Evolutionary conservation across 2,888 invertebrate species (phyloP).

Genomic region (Melolontha melolontha): DNA sequence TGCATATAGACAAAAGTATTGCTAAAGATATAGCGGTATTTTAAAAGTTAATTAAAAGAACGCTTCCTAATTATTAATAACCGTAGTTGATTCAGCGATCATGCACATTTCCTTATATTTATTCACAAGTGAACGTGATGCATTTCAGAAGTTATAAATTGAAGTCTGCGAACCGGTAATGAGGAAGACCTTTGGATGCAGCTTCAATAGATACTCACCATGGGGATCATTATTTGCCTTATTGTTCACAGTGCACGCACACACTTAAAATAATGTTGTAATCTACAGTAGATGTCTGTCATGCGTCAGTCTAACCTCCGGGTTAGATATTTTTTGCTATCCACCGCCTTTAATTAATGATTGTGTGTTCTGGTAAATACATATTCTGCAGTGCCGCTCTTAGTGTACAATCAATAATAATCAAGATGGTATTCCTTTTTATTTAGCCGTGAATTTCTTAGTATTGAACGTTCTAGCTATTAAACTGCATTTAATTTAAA

Average conservation of each 20-base stretch:
- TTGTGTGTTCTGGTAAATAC: slow-evolving; percentile 29
- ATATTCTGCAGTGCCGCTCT: neutral
- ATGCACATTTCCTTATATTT: neutral
- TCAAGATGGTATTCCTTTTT: slow-evolving; percentile 3
- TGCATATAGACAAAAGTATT: too few relatives aligned
- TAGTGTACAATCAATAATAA: slow-evolving; percentile 18
- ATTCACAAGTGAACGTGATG: slow-evolving; percentile 5
- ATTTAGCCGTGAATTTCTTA: too few relatives aligned
- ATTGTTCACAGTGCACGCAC: slow-evolving; percentile 14
- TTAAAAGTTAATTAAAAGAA: too few relatives aligned
- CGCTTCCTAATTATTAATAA: too few relatives aligned
- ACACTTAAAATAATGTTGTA: slow-evolving; percentile 38
- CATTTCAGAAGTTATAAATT: slow-evolving; percentile 24
- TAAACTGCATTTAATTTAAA: too few relatives aligned
- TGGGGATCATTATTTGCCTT: slow-evolving; percentile 16
- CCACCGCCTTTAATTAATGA: slow-evolving; percentile 33
- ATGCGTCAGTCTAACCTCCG: slow-evolving; percentile 33
- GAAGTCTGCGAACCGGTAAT: slow-evolving; percentile 22
- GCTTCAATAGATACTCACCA: slow-evolving; percentile 12
- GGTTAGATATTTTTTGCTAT: slow-evolving; percentile 33
- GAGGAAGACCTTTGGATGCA: slow-evolving; percentile 10
- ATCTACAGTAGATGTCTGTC: slow-evolving; percentile 33
- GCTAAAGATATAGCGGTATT: too few relatives aligned
- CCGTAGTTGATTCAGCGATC: too few relatives aligned
- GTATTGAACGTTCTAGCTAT: too few relatives aligned